Evolutionary conservation across 2,113 vertebrate genomes (phyloP).

Genomic region (Neotoma lepida): DNA sequence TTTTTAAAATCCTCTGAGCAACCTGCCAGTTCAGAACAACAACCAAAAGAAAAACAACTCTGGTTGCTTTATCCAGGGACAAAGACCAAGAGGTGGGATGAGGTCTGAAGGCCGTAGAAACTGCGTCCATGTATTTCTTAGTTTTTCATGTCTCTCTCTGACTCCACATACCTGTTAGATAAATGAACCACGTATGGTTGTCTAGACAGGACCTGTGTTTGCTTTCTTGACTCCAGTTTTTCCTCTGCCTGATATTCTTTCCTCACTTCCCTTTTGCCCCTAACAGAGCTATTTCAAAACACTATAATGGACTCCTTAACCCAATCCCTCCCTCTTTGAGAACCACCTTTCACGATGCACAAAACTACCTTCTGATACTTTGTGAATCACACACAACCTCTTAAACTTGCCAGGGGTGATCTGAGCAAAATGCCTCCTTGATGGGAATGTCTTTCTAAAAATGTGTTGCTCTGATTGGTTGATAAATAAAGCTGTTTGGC

Average conservation of each 20-base stretch:
- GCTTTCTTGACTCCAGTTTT: neutral
- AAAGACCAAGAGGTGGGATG: neutral
- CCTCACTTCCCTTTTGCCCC: neutral
- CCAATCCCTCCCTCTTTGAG: neutral
- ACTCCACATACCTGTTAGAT: neutral
- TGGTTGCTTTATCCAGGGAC: neutral
- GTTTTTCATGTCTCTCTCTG: neutral
- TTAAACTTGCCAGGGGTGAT: neutral
- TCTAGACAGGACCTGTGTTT: neutral
- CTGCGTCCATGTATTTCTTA: neutral
- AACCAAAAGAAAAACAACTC: conserved; percentile 31
- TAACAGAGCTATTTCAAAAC: neutral
- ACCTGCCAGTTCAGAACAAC: neutral
- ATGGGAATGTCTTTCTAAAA: too few species aligned
- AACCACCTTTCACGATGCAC: neutral
- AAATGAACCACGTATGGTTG: neutral
- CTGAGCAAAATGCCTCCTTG: neutral
- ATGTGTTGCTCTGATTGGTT: too few species aligned
- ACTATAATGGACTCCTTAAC: neutral
- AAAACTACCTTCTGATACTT: neutral
- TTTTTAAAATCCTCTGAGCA: conserved; percentile 59
- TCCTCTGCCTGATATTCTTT: conserved; percentile 1
- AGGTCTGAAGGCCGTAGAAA: neutral
- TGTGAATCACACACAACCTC: neutral
- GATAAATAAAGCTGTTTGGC: too few species aligned